Evolutionary conservation across 2,888 invertebrate species (phyloP).

Genomic region (Hypomecis punctinalis): DNA sequence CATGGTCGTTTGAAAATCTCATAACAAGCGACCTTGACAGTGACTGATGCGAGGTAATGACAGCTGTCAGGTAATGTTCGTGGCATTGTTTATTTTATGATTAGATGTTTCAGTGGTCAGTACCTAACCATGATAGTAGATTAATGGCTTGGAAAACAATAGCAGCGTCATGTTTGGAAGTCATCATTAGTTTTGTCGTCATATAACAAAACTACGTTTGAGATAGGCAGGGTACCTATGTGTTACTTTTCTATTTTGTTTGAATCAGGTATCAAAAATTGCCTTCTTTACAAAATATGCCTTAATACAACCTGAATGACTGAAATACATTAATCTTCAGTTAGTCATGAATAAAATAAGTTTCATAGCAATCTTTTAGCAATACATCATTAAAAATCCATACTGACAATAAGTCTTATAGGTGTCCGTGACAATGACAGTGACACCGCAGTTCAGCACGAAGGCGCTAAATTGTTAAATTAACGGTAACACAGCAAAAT

Average conservation of each 20-base stretch:
- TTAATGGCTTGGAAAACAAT: constrained; percentile 24
- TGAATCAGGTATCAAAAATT: too few relatives aligned
- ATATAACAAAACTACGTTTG: constrained; percentile 7
- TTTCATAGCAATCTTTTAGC: too few relatives aligned
- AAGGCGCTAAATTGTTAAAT: constrained; percentile 54
- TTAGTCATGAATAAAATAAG: too few relatives aligned
- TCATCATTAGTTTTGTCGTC: constrained; percentile 6
- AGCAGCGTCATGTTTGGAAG: constrained; percentile 2
- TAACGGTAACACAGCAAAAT: constrained; percentile 46
- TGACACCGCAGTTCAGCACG: constrained; percentile 47
- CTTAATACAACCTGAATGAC: too few relatives aligned
- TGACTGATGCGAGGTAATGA: constrained; percentile 27
- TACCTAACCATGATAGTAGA: constrained; percentile 1
- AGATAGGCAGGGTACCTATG: not conserved
- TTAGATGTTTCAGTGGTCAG: constrained; percentile 24
- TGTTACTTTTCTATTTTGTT: too few relatives aligned
- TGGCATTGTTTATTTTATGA: constrained; percentile 24
- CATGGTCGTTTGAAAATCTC: constrained; percentile 20
- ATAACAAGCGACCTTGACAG: constrained; percentile 27
- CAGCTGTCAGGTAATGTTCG: constrained; percentile 20
- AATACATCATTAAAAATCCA: not conserved
- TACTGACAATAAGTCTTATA: not conserved
- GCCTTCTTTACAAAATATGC: too few relatives aligned
- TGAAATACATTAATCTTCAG: too few relatives aligned
- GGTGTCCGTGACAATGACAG: constrained; percentile 60